Conservation (phyloP, 1,140 invertebrate genomes). For the Camponotus vicinus region DNA sequence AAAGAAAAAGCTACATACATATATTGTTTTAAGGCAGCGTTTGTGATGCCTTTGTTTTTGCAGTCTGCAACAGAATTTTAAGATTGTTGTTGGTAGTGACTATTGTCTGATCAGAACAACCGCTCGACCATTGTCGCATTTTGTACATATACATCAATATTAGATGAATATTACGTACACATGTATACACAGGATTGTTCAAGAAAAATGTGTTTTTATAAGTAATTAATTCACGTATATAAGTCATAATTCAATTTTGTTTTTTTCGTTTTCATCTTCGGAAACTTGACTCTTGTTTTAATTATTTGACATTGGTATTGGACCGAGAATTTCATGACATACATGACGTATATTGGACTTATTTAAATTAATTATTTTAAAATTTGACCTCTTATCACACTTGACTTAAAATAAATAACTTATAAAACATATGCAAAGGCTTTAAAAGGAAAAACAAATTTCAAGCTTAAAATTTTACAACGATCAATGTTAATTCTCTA, state of each 20-base stretch:
- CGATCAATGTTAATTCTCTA: background rate
- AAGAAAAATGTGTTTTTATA: background rate
- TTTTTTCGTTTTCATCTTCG: background rate
- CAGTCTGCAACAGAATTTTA: constrained; percentile 47
- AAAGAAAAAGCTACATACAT: background rate
- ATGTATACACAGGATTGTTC: constrained; percentile 28
- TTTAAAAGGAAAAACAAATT: no score
- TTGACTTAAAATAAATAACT: background rate
- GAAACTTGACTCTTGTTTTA: background rate
- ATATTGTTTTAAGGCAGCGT: background rate
- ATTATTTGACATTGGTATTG: background rate
- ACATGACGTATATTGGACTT: background rate
- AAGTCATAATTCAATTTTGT: background rate
- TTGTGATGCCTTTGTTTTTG: constrained; percentile 19
- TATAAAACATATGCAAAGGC: background rate
- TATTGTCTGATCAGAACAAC: constrained; percentile 47
- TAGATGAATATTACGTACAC: constrained; percentile 27
- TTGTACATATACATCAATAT: constrained; percentile 55
- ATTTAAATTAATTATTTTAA: background rate
- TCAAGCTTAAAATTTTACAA: no score
- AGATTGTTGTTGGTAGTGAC: constrained; percentile 51
- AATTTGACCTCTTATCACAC: background rate
- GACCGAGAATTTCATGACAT: background rate
- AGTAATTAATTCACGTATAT: background rate
- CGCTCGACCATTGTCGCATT: constrained; percentile 45